phyloP scores from a whole-genome alignment of 2,113 vertebrate species.

The Mobula hypostoma region DNA sequence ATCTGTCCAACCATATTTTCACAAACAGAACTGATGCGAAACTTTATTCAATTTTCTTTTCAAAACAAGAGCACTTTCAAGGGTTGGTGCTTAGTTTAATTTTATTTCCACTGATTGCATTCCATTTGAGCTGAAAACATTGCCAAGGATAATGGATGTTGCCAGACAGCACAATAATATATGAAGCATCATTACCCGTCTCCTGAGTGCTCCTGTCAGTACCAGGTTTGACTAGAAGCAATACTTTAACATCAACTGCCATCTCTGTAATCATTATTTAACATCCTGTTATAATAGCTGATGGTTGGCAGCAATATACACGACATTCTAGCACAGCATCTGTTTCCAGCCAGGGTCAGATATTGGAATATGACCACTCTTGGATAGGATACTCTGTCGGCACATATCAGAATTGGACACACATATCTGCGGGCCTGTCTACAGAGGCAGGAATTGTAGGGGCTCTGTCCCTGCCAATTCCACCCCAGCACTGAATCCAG shows the following conservation, averaged over 20 bases:
- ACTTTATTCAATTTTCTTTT: slow-evolving; percentile 25
- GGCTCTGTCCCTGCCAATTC: too few species aligned
- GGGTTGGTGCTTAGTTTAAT: slow-evolving; percentile 16
- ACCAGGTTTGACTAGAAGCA: background rate
- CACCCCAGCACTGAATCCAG: too few species aligned
- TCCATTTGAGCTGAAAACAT: background rate
- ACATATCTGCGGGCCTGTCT: too few species aligned
- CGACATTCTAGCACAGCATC: background rate
- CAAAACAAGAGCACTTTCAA: slow-evolving; percentile 18
- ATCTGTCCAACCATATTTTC: slow-evolving; percentile 20
- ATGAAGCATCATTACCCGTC: background rate
- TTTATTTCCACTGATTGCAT: slow-evolving; percentile 17
- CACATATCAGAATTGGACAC: too few species aligned
- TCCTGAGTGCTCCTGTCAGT: background rate
- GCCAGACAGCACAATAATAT: background rate
- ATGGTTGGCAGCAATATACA: background rate
- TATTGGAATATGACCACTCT: too few species aligned
- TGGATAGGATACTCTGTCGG: too few species aligned
- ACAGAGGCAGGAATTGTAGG: too few species aligned
- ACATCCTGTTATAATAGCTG: background rate
- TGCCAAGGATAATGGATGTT: slow-evolving; percentile 3
- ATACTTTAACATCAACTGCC: background rate
- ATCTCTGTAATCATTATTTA: background rate
- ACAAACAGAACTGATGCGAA: slow-evolving; percentile 2
- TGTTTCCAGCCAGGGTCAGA: background rate